Evolutionary conservation across 2,888 invertebrate species (phyloP), one percentile per base, ranked within the genome.

Genomic region (Halictus quadricinctus): DNA sequence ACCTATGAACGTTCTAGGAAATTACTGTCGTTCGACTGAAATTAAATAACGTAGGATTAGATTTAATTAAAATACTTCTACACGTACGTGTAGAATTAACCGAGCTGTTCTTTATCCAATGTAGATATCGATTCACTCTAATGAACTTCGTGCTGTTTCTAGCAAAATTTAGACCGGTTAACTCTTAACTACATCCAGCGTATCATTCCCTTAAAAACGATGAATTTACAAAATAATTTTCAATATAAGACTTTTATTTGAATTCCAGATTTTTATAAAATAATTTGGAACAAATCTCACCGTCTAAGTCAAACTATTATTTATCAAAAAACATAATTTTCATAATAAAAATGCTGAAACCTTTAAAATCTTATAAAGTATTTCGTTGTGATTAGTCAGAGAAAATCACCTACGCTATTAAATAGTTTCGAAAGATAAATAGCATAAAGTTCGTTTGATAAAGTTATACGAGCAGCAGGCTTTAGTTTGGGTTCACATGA

Each of bases 41-140:
- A n/a, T 15, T 41, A 36, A 74, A 58, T 21, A 41, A 41, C 21
- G 12, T 29, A 5, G n/a, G 36, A 50, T 76, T 77, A 41, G 41
- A 36, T 10, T 10, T 18, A 78, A 58, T 58, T 43, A 43, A n/a
- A 13, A 13, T 41, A 21, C n/a, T 50, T 18, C 36, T 21, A 43
- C 41, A 70, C 69, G 43, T 25, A n/a, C 70, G n/a, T 15, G n/a
- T 72, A 72, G n/a, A 72, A 72, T 46, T 46, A n/a, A 46, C 46
- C 13, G 0, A 5, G 25, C 0, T 46, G 43, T 72, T 46, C n/a
- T n/a, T 70, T 46, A 2, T 21, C 43, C 43, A 43, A 25, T n/a
- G 25, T 54, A 54, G 7, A n/a, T n/a, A 70, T 70, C n/a, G 43
- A 66, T 66, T 25, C 25, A 36, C 29, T 18, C 2, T 66, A 25